These are phyloP conservation scores for Neostethus bicornis DNA, from an alignment of 2,797 vertebrate genomes.

Conservation along the genomic window DNA sequence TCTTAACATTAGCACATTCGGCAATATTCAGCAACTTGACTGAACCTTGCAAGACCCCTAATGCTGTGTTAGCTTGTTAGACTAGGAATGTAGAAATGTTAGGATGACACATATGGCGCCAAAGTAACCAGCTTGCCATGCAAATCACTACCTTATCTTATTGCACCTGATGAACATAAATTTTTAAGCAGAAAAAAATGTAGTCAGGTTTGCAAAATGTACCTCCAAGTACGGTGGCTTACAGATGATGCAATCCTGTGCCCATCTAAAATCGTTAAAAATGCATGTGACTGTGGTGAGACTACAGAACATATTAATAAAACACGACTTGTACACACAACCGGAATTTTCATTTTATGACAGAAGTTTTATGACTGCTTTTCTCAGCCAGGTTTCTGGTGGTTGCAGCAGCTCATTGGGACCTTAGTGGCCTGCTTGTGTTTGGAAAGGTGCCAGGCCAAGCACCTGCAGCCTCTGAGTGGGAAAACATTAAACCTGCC, in stretches of 20 bases:
- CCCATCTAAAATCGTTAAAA: slow-evolving; percentile 67
- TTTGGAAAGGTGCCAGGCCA: slow-evolving; percentile 23
- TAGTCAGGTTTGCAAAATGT: slow-evolving; percentile 35
- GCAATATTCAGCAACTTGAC: slow-evolving; percentile 33
- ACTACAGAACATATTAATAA: slow-evolving; percentile 71
- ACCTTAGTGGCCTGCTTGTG: slow-evolving; percentile 6
- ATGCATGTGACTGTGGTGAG: slow-evolving; percentile 61
- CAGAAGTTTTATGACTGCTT: slow-evolving; percentile 31
- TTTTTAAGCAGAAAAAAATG: slow-evolving; percentile 65
- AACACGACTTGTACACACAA: slow-evolving; percentile 55
- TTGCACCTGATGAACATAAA: slow-evolving; percentile 42
- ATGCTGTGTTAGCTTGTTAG: slow-evolving; percentile 3
- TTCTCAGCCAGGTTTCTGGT: slow-evolving; percentile 27
- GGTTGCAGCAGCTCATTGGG: slow-evolving; percentile 16
- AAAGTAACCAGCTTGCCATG: slow-evolving; percentile 18
- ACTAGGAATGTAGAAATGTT: slow-evolving; percentile 7
- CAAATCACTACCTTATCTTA: slow-evolving; percentile 27
- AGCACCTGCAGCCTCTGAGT: slow-evolving; percentile 19
- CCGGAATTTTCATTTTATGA: slow-evolving; percentile 29
- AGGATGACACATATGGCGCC: slow-evolving; percentile 9
- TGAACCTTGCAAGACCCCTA: slow-evolving; percentile 27
- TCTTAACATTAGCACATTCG: slow-evolving; percentile 35
- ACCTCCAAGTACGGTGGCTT: slow-evolving; percentile 31
- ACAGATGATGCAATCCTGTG: slow-evolving; percentile 48
- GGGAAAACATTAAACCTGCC: slow-evolving; percentile 8